Conservation (phyloP, 2,113 vertebrate species). For the Brachyhypopomus occidentalis region DNA sequence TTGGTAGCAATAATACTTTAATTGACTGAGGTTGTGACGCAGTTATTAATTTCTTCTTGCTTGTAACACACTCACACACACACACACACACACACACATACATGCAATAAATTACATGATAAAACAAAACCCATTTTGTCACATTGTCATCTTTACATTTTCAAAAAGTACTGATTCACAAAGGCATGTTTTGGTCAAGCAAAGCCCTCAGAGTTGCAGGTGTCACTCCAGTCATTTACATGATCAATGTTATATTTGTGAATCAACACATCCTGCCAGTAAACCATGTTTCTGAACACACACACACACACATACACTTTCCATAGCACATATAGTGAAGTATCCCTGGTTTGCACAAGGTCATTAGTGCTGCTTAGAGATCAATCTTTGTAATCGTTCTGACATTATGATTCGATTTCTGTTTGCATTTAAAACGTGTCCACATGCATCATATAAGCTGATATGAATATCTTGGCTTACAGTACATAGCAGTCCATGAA, state of each 20-base stretch:
- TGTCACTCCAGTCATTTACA: background rate
- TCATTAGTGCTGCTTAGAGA: background rate
- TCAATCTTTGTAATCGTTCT: background rate
- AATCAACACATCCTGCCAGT: background rate
- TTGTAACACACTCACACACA: background rate
- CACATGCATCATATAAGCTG: background rate
- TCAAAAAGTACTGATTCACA: background rate
- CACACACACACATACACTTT: background rate
- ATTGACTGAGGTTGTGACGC: background rate
- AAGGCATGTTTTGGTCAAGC: background rate
- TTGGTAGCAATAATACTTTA: too few species aligned
- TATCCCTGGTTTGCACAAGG: background rate
- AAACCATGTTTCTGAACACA: background rate
- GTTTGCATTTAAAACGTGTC: background rate
- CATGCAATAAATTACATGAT: too few species aligned
- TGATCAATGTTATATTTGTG: background rate
- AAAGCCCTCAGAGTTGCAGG: background rate
- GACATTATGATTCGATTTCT: background rate
- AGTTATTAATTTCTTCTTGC: background rate
- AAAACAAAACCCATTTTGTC: background rate
- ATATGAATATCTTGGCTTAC: background rate
- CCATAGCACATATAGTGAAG: background rate
- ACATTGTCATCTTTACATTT: background rate
- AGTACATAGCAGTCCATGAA: background rate
- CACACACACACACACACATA: background rate